Evolutionary conservation across 1,140 invertebrate species (phyloP).

Genomic region (Hyposmocoma kahamanoa): DNA sequence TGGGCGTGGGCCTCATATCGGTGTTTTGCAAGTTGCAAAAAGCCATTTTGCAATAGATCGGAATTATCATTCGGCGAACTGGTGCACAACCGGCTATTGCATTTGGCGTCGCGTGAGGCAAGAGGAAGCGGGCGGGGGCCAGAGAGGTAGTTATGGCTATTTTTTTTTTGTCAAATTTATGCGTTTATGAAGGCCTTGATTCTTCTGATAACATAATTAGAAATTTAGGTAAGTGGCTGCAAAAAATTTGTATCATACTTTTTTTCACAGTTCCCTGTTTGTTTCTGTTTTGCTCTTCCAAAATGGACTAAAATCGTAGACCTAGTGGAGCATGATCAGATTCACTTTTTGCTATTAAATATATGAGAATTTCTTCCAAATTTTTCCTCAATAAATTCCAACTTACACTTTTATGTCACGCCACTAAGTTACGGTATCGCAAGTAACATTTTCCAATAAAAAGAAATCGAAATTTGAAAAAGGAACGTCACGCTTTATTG

Average conservation of each 20-base stretch:
- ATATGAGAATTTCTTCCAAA: no score
- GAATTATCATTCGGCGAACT: conserved; percentile 68
- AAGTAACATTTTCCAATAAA: conserved; percentile 38
- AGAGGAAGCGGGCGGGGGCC: conserved; percentile 39
- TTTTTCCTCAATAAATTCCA: no score
- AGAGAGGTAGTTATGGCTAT: not conserved
- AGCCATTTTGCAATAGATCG: conserved; percentile 53
- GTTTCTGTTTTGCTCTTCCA: conserved; percentile 7
- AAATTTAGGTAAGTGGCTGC: not conserved
- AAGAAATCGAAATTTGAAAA: conserved; percentile 40
- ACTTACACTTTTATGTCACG: no score
- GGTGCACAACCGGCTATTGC: conserved; percentile 60
- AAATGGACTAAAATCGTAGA: no score
- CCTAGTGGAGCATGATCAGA: no score
- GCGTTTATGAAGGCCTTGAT: not conserved
- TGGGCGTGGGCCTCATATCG: conserved; percentile 59
- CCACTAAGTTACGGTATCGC: conserved; percentile 36
- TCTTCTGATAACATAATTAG: not conserved
- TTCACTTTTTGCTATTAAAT: no score
- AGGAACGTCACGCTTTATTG: conserved; percentile 28
- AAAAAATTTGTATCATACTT: not conserved
- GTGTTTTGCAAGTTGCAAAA: conserved; percentile 57
- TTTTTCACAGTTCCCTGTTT: not conserved
- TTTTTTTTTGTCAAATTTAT: not conserved
- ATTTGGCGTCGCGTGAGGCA: conserved; percentile 44